Conservation (phyloP, 2,888 invertebrate species). For the Cistogaster globosa region DNA sequence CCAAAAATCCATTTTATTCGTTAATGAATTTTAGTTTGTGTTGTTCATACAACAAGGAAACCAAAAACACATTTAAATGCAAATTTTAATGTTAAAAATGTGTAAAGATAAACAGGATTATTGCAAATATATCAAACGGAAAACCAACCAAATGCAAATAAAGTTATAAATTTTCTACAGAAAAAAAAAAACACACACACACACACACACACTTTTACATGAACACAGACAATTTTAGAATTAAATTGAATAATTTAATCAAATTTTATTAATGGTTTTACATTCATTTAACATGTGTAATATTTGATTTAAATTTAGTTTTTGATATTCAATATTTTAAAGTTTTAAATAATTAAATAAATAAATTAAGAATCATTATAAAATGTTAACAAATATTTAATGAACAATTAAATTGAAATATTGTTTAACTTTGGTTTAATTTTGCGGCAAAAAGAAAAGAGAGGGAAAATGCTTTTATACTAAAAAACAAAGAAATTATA, state of each 20-base stretch:
- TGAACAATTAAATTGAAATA: background rate
- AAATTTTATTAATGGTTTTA: constrained; percentile 22
- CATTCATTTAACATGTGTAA: background rate
- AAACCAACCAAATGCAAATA: no score
- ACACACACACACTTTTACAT: no score
- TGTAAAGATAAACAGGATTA: background rate
- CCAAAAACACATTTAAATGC: no score
- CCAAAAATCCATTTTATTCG: background rate
- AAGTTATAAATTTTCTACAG: no score
- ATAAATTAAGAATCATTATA: background rate
- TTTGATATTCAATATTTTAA: background rate
- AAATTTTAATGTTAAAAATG: background rate
- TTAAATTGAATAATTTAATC: constrained; percentile 25
- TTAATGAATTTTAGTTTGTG: background rate
- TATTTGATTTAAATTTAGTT: constrained; percentile 5
- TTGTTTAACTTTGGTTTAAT: no score
- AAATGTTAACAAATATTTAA: constrained; percentile 11
- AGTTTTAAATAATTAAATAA: background rate
- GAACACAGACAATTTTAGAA: background rate
- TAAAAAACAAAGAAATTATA: background rate
- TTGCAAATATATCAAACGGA: background rate
- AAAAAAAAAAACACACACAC: no score
- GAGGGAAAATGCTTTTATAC: background rate
- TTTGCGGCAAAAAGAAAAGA: no score
- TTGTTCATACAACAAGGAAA: no score